Evolutionary conservation across 2,797 vertebrate species (phyloP), one percentile per base, ranked within the genome.

Genomic region (Micromesistius poutassou): DNA sequence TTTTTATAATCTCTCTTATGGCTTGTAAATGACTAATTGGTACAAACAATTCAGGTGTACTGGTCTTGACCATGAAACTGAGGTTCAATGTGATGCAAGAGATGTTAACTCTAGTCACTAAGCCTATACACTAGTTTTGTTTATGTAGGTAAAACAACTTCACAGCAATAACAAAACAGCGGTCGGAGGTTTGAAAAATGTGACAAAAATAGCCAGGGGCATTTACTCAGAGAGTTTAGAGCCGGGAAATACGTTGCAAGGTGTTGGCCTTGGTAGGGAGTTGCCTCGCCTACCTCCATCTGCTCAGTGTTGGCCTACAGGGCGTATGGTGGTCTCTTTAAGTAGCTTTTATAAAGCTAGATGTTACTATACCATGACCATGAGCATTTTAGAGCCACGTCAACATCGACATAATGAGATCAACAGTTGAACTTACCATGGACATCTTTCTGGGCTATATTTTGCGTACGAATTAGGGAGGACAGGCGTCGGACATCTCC

Each of bases 401-500:
- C 13, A 46, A 4, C 3, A 3, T 46, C 12, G 6, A n/a, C 62
- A n/a, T 22, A 28, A 66, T 22, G 16, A 33, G 70, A 19, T 14
- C 30, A 16, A 31, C 70, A 33, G 13, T 33, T 71, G 10, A 46
- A 88, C 97, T 96, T 89, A 98, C 98, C 98, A 82, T 98, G 97
- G 72, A 93, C 91, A 91, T 99, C 98, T 85, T 99, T 99, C 93
- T 97, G 97, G 22, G 96, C 94, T 89, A 99, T 99, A 82, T 96
- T 97, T 90, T 99, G 97, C 5, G 96, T 98, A 84, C 98, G 95
- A 90, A 99, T 98, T 79, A 99, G 95, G 6, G 97, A 97, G 1
- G 98, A 99, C 78, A 99, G 94, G 13, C 94, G 94, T 79, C 98
- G 91, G 81, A 99, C 96, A 86, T 99, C 98, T 74, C 97, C 97